phyloP scores from a whole-genome alignment of 2,797 vertebrate species.

The Crocidura indochinensis region DNA sequence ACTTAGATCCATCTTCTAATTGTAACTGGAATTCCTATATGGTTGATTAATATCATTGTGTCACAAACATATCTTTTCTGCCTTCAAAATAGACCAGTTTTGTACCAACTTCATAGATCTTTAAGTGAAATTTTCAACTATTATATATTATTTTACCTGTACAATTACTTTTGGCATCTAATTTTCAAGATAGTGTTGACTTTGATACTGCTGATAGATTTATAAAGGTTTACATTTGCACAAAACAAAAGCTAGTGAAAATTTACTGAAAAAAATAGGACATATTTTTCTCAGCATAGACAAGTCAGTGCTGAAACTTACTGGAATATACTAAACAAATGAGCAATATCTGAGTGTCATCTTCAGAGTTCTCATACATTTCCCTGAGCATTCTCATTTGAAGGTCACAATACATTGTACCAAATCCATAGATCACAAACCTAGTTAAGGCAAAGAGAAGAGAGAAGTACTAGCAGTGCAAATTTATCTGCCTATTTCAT shows the following conservation, averaged over 20 bases:
- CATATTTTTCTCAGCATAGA: background rate
- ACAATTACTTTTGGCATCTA: background rate
- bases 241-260: background rate
- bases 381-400: conserved; percentile 10
- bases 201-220: background rate
- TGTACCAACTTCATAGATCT: background rate
- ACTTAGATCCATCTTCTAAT: background rate
- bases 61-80: background rate
- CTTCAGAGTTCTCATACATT: background rate
- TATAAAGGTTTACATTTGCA: background rate
- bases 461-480: background rate
- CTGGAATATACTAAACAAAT: background rate
- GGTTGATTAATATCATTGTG: background rate
- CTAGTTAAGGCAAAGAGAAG: conserved; percentile 36
- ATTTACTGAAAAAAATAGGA: background rate
- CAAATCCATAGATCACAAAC: conserved; percentile 41
- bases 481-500: conserved; percentile 47
- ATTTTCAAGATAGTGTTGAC: background rate
- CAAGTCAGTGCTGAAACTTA: background rate
- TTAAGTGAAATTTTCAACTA: background rate
- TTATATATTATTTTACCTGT: background rate
- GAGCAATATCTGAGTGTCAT: background rate
- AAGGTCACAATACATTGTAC: background rate
- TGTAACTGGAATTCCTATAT: background rate
- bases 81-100: background rate